Evolutionary conservation across 2,888 invertebrate species (phyloP).

Genomic region (Protodeltote pygarga): DNA sequence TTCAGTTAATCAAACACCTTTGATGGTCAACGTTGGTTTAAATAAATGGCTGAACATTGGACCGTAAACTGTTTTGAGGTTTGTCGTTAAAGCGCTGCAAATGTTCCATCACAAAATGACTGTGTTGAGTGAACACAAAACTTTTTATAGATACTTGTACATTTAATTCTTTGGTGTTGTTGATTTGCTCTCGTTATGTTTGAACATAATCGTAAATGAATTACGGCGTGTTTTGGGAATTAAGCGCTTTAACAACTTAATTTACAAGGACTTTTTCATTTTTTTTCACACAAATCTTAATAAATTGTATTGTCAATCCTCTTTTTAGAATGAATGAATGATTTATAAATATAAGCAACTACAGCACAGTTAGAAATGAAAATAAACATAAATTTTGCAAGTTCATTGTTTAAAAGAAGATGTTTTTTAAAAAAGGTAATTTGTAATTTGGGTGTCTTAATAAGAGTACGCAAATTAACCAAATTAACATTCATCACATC

Average conservation of each 20-base stretch:
- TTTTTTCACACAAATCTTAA: background rate
- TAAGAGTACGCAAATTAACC: too few species aligned
- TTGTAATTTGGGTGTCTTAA: too few species aligned
- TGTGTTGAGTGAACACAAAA: constrained; percentile 27
- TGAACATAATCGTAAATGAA: constrained; percentile 40
- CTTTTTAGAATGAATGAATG: too few species aligned
- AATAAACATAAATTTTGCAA: too few species aligned
- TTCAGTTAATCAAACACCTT: constrained; percentile 54
- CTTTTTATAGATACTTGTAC: constrained; percentile 30
- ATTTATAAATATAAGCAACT: too few species aligned
- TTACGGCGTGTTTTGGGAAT: constrained; percentile 24
- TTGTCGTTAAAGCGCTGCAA: constrained; percentile 13
- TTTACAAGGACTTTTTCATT: background rate
- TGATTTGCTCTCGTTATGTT: constrained; percentile 6
- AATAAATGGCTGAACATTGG: constrained; percentile 30
- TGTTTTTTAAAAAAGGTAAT: too few species aligned
- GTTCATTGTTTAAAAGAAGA: too few species aligned
- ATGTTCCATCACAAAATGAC: constrained; percentile 18
- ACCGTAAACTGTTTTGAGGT: constrained; percentile 11
- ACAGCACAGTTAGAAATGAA: background rate
- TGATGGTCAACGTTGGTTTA: constrained; percentile 21
- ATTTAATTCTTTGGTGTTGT: constrained; percentile 15
- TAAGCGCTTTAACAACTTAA: background rate
- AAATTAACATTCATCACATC: too few species aligned
- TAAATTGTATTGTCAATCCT: too few species aligned